phyloP scores from a whole-genome alignment of 2,113 vertebrate species.

The Perca fluviatilis region DNA sequence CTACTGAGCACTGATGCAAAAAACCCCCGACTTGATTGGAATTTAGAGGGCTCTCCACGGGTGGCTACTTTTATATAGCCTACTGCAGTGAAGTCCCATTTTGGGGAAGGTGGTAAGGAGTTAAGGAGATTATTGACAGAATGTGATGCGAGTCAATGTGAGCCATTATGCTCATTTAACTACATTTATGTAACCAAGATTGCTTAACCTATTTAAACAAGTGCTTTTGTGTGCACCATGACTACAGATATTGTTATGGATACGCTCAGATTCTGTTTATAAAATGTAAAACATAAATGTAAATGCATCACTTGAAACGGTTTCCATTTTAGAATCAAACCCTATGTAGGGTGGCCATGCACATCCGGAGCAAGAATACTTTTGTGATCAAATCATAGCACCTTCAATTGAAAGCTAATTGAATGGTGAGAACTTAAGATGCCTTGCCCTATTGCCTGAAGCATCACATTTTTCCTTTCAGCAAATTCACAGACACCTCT shows the following conservation, averaged over 20 bases:
- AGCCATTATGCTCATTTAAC: neutral
- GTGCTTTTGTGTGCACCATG: neutral
- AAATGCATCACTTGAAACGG: neutral
- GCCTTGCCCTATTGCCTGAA: neutral
- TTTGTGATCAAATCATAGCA: conserved; percentile 5
- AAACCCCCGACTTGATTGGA: neutral
- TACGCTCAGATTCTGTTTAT: neutral
- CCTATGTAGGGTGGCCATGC: neutral
- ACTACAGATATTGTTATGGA: neutral
- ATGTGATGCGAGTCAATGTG: conserved; percentile 10
- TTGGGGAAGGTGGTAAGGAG: conserved; percentile 16
- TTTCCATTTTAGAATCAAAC: neutral
- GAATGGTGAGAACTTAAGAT: conserved; percentile 7
- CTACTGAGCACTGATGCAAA: neutral
- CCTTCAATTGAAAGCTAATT: conserved; percentile 9
- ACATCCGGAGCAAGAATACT: neutral
- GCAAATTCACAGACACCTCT: neutral
- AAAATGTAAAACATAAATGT: neutral
- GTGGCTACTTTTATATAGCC: neutral
- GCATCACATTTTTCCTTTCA: conserved; percentile 2
- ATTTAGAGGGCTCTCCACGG: neutral
- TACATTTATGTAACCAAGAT: neutral
- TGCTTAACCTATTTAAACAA: neutral
- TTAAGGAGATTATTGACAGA: conserved; percentile 11
- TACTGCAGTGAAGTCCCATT: neutral